phyloP scores from a whole-genome alignment of 1,140 invertebrate species.

The Tigriopus japonicus region DNA sequence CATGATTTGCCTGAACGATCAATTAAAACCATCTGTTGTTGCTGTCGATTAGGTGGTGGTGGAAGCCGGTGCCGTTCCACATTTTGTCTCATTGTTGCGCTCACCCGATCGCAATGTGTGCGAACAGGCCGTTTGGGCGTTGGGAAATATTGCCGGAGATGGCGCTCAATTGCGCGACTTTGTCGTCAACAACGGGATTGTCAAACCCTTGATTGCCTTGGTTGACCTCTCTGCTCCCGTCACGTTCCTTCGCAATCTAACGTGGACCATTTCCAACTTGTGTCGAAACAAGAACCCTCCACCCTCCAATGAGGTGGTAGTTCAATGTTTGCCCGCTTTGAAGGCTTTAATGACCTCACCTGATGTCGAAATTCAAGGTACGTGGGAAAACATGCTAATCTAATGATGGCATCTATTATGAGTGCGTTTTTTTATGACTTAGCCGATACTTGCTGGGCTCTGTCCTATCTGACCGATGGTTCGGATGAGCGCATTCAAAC shows the following conservation, averaged over 20 bases:
- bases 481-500: slow-evolving; percentile 77
- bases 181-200: slow-evolving; percentile 41
- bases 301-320: slow-evolving; percentile 51
- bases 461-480: slow-evolving; percentile 88
- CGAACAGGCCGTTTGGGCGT: slow-evolving; percentile 92
- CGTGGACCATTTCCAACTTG: slow-evolving; percentile 81
- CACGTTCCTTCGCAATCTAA: slow-evolving; percentile 37
- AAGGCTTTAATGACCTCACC: slow-evolving; percentile 48
- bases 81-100: slow-evolving; percentile 11
- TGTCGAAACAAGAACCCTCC: slow-evolving; percentile 78
- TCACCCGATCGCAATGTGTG: slow-evolving; percentile 46
- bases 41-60: slow-evolving; percentile 40
- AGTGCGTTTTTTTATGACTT: background rate
- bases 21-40: no score
- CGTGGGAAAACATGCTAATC: slow-evolving; percentile 19
- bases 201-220: slow-evolving; percentile 43
- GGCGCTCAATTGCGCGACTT: slow-evolving; percentile 40
- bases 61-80: slow-evolving; percentile 24
- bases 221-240: slow-evolving; percentile 36
- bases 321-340: slow-evolving; percentile 58
- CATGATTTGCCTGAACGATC: no score
- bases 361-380: slow-evolving; percentile 32
- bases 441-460: slow-evolving; percentile 88
- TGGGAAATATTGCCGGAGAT: slow-evolving; percentile 78
- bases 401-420: background rate